These are phyloP conservation scores for Nebria brevicollis DNA, from an alignment of 2,888 invertebrate genomes.

Conservation along the genomic window DNA sequence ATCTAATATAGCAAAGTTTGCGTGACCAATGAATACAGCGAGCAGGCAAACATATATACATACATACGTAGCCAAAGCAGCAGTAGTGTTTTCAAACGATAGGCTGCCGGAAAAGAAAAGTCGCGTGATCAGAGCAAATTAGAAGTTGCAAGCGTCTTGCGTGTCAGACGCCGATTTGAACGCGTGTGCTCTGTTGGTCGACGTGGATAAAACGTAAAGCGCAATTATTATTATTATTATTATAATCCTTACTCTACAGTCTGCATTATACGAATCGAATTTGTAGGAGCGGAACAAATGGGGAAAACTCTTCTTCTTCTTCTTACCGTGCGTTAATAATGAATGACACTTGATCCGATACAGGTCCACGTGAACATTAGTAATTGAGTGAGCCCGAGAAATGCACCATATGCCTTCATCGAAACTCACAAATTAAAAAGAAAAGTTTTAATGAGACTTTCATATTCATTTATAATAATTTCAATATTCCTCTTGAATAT, in stretches of 20 bases:
- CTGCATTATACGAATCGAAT: no score
- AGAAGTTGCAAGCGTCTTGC: slow-evolving; percentile 37
- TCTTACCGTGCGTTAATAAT: slow-evolving; percentile 21
- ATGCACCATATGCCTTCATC: not conserved
- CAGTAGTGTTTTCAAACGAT: slow-evolving; percentile 16
- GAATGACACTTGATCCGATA: slow-evolving; percentile 33
- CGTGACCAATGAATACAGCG: slow-evolving; percentile 26
- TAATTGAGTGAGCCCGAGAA: slow-evolving; percentile 24
- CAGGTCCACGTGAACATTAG: not conserved
- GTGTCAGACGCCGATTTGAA: slow-evolving; percentile 32
- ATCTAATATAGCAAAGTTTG: not conserved
- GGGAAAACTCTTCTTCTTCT: not conserved
- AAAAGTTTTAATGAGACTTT: not conserved
- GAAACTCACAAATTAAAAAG: not conserved
- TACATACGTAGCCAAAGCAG: not conserved
- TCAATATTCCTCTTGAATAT: not conserved
- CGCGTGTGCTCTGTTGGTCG: slow-evolving; percentile 3
- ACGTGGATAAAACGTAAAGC: not conserved
- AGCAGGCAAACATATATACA: slow-evolving; percentile 22
- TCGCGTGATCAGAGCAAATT: slow-evolving; percentile 44
- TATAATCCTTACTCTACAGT: not conserved
- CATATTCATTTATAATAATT: not conserved
- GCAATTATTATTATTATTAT: slow-evolving; percentile 38
- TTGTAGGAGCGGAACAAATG: not conserved
- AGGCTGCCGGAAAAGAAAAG: slow-evolving; percentile 34